A percentile compares a stretch with the other conserved stretches of the same genome.
phyloP scores from a whole-genome alignment of 1,140 invertebrate genomes.

The Drusus annulatus region DNA sequence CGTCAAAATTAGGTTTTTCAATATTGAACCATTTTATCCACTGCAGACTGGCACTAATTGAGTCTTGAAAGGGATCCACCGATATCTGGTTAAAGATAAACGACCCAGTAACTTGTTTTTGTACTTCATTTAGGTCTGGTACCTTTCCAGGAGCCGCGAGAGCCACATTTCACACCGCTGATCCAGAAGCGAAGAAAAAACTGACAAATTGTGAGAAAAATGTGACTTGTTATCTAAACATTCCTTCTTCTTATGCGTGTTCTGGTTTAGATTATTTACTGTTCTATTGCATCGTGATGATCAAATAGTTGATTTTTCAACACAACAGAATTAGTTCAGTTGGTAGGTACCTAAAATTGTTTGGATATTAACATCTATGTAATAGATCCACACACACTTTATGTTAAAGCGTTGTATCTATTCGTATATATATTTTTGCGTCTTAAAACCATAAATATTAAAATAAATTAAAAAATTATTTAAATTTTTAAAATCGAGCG shows the following conservation, averaged over 20 bases:
- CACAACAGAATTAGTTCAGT: too few species aligned
- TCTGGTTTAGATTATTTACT: too few species aligned
- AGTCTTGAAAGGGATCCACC: constrained; percentile 41
- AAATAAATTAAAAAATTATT: too few species aligned
- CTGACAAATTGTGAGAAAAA: constrained; percentile 36
- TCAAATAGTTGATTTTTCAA: too few species aligned
- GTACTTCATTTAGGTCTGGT: not conserved
- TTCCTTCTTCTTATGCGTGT: not conserved
- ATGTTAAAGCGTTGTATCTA: too few species aligned
- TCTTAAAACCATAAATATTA: too few species aligned
- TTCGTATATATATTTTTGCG: too few species aligned
- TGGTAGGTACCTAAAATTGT: too few species aligned
- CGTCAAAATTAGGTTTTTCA: not conserved
- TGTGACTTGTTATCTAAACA: constrained; percentile 6
- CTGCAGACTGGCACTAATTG: constrained; percentile 56
- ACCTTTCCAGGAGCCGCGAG: not conserved
- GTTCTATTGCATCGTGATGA: too few species aligned
- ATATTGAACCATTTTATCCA: constrained; percentile 46
- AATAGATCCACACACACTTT: too few species aligned
- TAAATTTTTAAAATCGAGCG: too few species aligned
- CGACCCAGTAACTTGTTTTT: constrained; percentile 14
- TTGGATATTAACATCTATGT: too few species aligned
- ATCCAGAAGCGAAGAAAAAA: not conserved
- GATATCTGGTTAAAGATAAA: not conserved
- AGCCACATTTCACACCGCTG: not conserved